Percentiles rank a stretch among this genome's conserved stretches.
Conservation (phyloP, 2,888 invertebrate genomes). For the Busseola fusca region DNA sequence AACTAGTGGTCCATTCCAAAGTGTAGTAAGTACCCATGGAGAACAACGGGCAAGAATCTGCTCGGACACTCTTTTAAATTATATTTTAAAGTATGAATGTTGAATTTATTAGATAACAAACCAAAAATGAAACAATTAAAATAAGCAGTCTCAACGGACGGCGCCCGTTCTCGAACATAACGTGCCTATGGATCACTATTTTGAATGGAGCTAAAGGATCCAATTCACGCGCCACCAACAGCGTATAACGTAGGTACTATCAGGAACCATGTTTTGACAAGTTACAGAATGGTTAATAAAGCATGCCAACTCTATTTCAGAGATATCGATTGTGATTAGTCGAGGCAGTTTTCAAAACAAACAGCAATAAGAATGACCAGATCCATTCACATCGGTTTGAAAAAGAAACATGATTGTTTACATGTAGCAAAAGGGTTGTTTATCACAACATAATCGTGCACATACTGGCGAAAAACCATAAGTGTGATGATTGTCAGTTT, state of each 20-base stretch:
- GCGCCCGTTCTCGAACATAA: no score
- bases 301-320: neutral
- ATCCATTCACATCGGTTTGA: neutral
- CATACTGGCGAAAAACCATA: no score
- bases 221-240: no score
- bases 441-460: no score
- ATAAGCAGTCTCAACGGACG: no score
- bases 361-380: neutral
- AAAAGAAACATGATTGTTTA: neutral
- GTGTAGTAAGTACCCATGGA: neutral
- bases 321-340: neutral
- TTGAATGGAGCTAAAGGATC: no score
- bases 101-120: no score
- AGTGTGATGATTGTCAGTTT: no score
- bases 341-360: conserved; percentile 4
- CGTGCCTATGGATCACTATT: no score
- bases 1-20: neutral
- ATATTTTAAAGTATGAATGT: neutral
- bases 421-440: no score
- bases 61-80: neutral
- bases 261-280: neutral
- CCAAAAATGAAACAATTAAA: no score
- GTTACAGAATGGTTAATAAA: neutral
- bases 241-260: no score
- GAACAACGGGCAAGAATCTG: neutral